Percentiles rank a stretch among this genome's conserved stretches.
Conservation (phyloP, 1,140 invertebrate genomes). For the Drosophila pandora region DNA sequence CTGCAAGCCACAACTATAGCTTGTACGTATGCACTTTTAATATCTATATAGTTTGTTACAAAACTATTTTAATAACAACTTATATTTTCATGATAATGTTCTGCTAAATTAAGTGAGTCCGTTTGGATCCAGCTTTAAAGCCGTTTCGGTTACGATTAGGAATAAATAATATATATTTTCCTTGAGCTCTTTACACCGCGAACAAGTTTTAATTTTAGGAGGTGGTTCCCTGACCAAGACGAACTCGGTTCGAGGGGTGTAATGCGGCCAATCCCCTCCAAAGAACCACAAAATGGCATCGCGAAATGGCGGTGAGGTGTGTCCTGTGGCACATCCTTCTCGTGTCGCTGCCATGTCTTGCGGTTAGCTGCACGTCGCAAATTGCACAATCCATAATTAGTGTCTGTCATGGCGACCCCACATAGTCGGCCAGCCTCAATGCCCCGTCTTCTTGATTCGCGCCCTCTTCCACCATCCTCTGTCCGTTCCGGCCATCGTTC, state of each 20-base stretch:
- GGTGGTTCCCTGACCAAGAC: conserved; percentile 10
- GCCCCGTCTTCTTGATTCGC: conserved; percentile 2
- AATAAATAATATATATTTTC: not conserved
- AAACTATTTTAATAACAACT: not conserved
- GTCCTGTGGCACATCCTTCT: conserved; percentile 57
- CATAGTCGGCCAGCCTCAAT: conserved; percentile 8
- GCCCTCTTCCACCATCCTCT: not conserved
- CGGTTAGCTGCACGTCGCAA: conserved; percentile 74
- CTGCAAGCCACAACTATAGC: not conserved
- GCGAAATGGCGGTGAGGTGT: conserved; percentile 55
- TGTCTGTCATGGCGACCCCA: conserved; percentile 71
- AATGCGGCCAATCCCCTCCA: conserved; percentile 22
- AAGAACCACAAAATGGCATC: conserved; percentile 67
- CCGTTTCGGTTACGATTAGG: not conserved
- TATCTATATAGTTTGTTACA: not conserved
- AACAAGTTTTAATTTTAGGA: conserved; percentile 43
- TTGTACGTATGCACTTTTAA: conserved; percentile 13
- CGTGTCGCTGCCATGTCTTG: conserved; percentile 53
- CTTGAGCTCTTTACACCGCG: not conserved
- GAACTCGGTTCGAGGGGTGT: not conserved
- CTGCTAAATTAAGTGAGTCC: too few relatives aligned
- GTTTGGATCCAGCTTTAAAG: not conserved
- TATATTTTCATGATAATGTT: too few relatives aligned
- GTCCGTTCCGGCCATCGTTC: not conserved
- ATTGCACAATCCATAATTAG: conserved; percentile 81